phyloP scores from a whole-genome alignment of 2,797 vertebrate species.

The Euthynnus affinis region DNA sequence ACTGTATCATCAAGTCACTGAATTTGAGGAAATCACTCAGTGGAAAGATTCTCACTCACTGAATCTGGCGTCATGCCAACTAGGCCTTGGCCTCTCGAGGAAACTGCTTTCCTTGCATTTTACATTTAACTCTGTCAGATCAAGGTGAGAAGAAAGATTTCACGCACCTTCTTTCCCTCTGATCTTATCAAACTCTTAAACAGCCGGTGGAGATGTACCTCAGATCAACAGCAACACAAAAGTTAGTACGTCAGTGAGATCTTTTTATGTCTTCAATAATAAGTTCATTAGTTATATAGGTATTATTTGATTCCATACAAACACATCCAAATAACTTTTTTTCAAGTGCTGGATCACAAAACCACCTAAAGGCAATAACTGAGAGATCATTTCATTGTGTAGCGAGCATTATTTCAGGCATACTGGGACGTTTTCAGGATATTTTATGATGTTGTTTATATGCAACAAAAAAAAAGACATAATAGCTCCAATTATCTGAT shows the following conservation, averaged over 20 bases:
- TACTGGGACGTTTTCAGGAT: background rate
- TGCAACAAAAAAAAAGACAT: background rate
- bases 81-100: constrained; percentile 60
- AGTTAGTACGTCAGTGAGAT: background rate
- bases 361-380: background rate
- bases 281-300: too few relatives aligned
- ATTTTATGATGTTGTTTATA: background rate
- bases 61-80: constrained; percentile 65
- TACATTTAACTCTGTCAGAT: constrained; percentile 54
- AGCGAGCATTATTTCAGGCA: background rate
- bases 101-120: constrained; percentile 67
- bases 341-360: too few relatives aligned
- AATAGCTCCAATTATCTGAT: background rate
- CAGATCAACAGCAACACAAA: background rate
- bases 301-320: too few relatives aligned
- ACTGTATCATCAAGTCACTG: constrained; percentile 49
- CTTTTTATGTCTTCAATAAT: background rate
- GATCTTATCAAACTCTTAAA: constrained; percentile 15
- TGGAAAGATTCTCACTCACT: constrained; percentile 49
- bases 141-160: constrained; percentile 45
- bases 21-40: constrained; percentile 63
- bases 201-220: background rate
- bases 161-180: background rate
- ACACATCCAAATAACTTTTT: background rate
- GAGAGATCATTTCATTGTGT: background rate